These are phyloP conservation scores for Mobula hypostoma DNA, from an alignment of 2,113 vertebrate species.

Conservation along the genomic window DNA sequence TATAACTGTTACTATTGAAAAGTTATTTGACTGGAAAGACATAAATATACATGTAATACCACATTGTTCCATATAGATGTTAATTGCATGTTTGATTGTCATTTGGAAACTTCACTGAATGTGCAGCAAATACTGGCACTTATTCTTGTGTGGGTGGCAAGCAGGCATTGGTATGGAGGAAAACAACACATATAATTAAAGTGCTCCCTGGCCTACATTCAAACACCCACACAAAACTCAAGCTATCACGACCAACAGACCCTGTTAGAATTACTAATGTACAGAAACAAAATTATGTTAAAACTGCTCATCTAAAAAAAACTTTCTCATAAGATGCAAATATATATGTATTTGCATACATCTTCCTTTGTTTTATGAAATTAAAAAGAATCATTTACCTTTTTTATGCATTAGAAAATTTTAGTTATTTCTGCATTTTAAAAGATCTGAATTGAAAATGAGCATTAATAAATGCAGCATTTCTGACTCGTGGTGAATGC, in stretches of 20 bases:
- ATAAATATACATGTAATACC: background rate
- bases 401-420: background rate
- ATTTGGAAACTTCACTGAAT: conserved; percentile 27
- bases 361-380: background rate
- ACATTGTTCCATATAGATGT: background rate
- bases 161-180: conserved; percentile 24
- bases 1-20: background rate
- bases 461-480: conserved; percentile 23
- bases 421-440: background rate
- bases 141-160: conserved; percentile 16
- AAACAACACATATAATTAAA: conserved; percentile 35
- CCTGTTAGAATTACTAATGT: conserved; percentile 15
- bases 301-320: background rate
- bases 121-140: background rate
- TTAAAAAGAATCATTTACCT: background rate
- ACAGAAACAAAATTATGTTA: background rate
- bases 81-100: conserved; percentile 20
- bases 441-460: background rate
- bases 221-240: conserved; percentile 21
- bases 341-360: background rate
- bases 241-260: background rate
- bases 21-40: background rate
- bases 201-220: conserved; percentile 32
- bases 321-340: background rate
- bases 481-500: background rate